Conservation (phyloP, 2,797 vertebrate species). For the Florisuga fusca region DNA sequence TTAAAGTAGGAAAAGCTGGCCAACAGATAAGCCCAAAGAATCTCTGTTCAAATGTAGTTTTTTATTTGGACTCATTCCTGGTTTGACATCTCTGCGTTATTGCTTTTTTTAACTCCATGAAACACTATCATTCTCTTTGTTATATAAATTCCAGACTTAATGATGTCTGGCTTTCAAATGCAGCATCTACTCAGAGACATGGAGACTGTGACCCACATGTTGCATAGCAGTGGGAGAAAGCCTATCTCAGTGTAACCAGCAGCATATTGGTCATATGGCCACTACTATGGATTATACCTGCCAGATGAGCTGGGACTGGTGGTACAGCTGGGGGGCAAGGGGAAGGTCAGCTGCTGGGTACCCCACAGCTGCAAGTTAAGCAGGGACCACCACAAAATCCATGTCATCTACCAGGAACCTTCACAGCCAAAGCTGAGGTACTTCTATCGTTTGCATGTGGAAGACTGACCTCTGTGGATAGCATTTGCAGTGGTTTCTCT, state of each 20-base stretch:
- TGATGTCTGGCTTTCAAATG: neutral
- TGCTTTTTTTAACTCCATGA: neutral
- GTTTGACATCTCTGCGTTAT: neutral
- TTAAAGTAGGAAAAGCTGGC: neutral
- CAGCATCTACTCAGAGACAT: neutral
- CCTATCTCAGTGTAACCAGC: neutral
- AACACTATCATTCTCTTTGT: neutral
- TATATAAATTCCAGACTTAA: neutral
- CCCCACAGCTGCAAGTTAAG: neutral
- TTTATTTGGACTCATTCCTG: neutral
- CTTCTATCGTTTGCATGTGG: neutral
- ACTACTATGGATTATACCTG: neutral
- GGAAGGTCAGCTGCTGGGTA: neutral
- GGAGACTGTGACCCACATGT: fast-evolving
- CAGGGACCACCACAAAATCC: neutral
- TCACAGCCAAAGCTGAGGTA: neutral
- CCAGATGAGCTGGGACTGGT: neutral
- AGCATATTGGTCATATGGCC: too few species aligned
- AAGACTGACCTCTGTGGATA: neutral
- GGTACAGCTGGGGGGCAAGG: neutral
- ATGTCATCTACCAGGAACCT: neutral
- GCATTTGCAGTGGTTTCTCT: neutral
- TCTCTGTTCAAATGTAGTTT: neutral
- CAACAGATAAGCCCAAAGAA: neutral
- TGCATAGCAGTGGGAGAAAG: neutral